A percentile compares a stretch with the other conserved stretches of the same genome.
Conservation (phyloP, 2,888 invertebrate genomes). For the Carterocephalus palaemon region DNA sequence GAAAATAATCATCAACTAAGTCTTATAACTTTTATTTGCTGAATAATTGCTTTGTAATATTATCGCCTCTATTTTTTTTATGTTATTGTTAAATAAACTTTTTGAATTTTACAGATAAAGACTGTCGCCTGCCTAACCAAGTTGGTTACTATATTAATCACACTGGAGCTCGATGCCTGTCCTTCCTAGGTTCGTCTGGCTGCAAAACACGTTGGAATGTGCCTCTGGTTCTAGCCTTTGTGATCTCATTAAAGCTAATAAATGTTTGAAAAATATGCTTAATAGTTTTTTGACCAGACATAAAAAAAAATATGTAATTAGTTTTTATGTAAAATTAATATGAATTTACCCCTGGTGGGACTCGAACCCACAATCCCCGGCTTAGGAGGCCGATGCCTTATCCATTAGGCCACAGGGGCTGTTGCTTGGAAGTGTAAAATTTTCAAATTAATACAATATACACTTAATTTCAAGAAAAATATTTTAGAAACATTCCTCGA, state of each 20-base stretch:
- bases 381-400: constrained; percentile 89
- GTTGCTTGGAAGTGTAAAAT: too few species aligned
- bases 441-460: too few species aligned
- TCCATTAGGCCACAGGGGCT: constrained; percentile 88
- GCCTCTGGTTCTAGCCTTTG: constrained; percentile 36
- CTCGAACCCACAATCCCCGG: constrained; percentile 88
- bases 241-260: constrained; percentile 36
- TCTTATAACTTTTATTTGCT: background rate
- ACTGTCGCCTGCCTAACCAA: constrained; percentile 83
- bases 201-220: constrained; percentile 35
- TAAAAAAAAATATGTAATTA: too few species aligned
- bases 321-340: too few species aligned
- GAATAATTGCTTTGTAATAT: constrained; percentile 12
- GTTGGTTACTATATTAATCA: constrained; percentile 77
- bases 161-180: constrained; percentile 68
- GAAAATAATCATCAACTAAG: constrained; percentile 41
- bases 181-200: constrained; percentile 48
- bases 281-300: constrained; percentile 1
- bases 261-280: constrained; percentile 9
- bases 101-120: constrained; percentile 79
- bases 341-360: constrained; percentile 88
- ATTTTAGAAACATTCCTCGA: too few species aligned
- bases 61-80: too few species aligned
- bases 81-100: too few species aligned
- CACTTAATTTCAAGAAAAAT: too few species aligned